These are phyloP conservation scores for Dufourea novaeangliae DNA, from an alignment of 1,140 invertebrate species.

Conservation along the genomic window DNA sequence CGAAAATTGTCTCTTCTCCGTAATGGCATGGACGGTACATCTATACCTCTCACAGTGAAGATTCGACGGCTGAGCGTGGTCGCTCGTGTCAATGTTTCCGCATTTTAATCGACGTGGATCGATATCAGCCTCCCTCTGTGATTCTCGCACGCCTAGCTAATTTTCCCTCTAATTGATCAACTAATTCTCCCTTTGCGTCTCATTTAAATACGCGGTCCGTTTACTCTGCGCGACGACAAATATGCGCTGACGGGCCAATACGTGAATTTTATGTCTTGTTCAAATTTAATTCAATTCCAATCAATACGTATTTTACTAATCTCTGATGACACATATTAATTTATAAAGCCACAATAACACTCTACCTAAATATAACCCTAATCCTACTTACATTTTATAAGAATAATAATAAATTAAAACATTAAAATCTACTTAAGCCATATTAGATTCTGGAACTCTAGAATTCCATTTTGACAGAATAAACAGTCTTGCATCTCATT, in stretches of 20 bases:
- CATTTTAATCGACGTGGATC: constrained; percentile 48
- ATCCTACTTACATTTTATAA: too few species aligned
- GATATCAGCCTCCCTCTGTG: background rate
- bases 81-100: constrained; percentile 20
- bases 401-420: too few species aligned
- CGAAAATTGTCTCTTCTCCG: constrained; percentile 13
- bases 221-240: background rate
- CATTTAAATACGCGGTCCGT: background rate
- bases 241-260: background rate
- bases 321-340: too few species aligned
- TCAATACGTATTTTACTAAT: too few species aligned
- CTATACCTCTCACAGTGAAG: background rate
- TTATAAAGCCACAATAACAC: too few species aligned
- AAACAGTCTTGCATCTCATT: too few species aligned
- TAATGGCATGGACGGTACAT: too few species aligned
- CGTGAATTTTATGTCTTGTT: constrained; percentile 15
- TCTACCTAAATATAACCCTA: too few species aligned
- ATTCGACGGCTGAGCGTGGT: background rate
- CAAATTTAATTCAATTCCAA: too few species aligned
- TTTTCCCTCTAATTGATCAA: constrained; percentile 32
- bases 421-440: too few species aligned
- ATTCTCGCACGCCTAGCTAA: constrained; percentile 17
- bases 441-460: too few species aligned
- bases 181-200: constrained; percentile 1
- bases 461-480: too few species aligned